These are phyloP conservation scores for Amblyopsis hoosieri DNA, from an alignment of 2,797 vertebrate genomes.

Conservation along the genomic window DNA sequence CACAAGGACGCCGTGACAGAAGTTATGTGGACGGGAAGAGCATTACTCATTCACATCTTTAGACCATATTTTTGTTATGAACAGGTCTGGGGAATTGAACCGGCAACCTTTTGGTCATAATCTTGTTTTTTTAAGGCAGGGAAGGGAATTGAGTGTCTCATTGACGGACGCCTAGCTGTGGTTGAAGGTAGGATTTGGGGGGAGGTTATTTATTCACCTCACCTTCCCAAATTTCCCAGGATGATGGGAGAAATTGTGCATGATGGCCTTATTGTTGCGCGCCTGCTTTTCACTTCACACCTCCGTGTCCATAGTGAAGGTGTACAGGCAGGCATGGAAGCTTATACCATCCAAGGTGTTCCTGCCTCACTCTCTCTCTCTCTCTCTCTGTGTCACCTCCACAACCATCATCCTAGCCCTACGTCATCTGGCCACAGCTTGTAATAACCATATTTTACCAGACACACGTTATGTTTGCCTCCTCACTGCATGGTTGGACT, in stretches of 20 bases:
- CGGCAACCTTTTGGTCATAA: slow-evolving; percentile 24
- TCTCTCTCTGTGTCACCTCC: neutral
- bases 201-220: no score
- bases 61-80: slow-evolving; percentile 35
- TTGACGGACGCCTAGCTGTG: no score
- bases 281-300: slow-evolving; percentile 9
- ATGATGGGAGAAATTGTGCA: no score
- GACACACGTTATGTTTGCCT: slow-evolving; percentile 19
- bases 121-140: slow-evolving; percentile 11
- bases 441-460: neutral
- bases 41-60: slow-evolving; percentile 51
- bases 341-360: slow-evolving; percentile 18
- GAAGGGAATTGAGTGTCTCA: no score
- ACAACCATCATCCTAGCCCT: slow-evolving; percentile 1
- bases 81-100: slow-evolving; percentile 31
- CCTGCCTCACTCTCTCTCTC: neutral
- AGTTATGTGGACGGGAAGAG: slow-evolving; percentile 20
- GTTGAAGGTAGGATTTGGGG: no score
- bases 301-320: neutral
- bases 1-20: slow-evolving; percentile 59
- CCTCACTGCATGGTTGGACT: slow-evolving; percentile 6
- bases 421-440: slow-evolving; percentile 12
- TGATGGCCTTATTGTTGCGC: no score
- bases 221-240: no score
- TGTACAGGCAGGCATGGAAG: neutral